Conservation (phyloP, 1,140 invertebrate species). For the Scaptomyza graminum region DNA sequence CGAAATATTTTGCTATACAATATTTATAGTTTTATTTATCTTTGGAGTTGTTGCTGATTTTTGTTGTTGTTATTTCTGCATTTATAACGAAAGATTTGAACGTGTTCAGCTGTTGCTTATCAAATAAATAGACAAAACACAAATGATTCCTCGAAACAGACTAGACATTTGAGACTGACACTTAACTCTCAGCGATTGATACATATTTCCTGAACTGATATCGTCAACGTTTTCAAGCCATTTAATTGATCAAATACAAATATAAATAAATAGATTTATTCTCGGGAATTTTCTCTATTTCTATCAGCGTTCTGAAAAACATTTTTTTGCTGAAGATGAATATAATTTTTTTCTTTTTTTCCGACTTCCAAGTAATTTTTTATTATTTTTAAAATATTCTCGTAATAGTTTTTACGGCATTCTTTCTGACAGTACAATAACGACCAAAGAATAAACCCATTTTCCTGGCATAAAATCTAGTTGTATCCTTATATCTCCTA, state of each 20-base stretch:
- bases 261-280: too few relatives aligned
- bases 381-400: too few relatives aligned
- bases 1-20: conserved; percentile 45
- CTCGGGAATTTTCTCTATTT: too few relatives aligned
- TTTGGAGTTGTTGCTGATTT: conserved; percentile 12
- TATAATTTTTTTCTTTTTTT: too few relatives aligned
- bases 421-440: too few relatives aligned
- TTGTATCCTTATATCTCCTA: too few relatives aligned
- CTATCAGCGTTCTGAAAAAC: too few relatives aligned
- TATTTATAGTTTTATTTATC: conserved; percentile 22
- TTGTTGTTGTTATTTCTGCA: conserved; percentile 20
- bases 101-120: conserved; percentile 45
- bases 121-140: conserved; percentile 49
- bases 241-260: neutral
- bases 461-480: too few relatives aligned
- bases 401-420: too few relatives aligned
- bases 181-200: conserved; percentile 37
- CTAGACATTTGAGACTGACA: conserved; percentile 45
- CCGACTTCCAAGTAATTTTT: too few relatives aligned
- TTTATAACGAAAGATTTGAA: conserved; percentile 40
- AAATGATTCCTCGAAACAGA: conserved; percentile 26
- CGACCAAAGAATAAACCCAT: too few relatives aligned
- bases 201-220: conserved; percentile 9
- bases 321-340: too few relatives aligned
- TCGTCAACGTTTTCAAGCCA: neutral